Base-by-base conservation (phyloP, 2,113 vertebrate species). In the Mormyrus iriodes region DNA sequence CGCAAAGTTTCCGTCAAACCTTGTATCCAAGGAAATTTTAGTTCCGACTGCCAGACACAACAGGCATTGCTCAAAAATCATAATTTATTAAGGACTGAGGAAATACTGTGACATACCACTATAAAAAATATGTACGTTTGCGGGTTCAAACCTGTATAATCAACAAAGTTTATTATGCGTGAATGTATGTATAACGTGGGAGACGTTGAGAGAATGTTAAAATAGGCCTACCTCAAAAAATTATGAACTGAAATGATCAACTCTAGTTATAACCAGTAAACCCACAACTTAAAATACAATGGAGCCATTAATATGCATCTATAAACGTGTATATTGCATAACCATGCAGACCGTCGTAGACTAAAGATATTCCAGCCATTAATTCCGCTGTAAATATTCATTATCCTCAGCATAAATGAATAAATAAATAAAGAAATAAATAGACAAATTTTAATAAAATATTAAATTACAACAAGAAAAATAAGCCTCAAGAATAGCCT, bases 1-100 rank as follows among this genome's bases (percentile, higher is more conserved):
- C 31, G 19, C 0, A 0, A 12, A 93, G 91, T 48, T 76, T 94
- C 94, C 95, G 94, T 90, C 58, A 24, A 51, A 42, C 12, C 52
- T 31, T 21, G 6, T 73, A 4, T 24, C 12, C 61, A 19, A 24
- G 42, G 44, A 6, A 89, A 19, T n/a, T 52, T 89, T 6, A 44
- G 89, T 89, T 86, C 89, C 83, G 35, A 86, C 46, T 31, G 42
- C 35, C 46, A 65, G 27, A 51, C 21, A 48, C 83, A 27, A 39
- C 35, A 84, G 39, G 1, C 9, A 48, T n/a, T 48, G 39, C 9
- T 46, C 42, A n/a, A 48, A 10, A 46, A 46, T 84, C 19, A 9
- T 19, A 10, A 44, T 84, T 48, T 79, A 13, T 83, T 83, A 9
- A 84, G 9, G 8, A 84, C 24, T n/a, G 7, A 46, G 6, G 49